A percentile compares a stretch with the other conserved stretches of the same genome.
phyloP scores from a whole-genome alignment of 2,797 vertebrate genomes.

The Arrhamphus sclerolepis region DNA sequence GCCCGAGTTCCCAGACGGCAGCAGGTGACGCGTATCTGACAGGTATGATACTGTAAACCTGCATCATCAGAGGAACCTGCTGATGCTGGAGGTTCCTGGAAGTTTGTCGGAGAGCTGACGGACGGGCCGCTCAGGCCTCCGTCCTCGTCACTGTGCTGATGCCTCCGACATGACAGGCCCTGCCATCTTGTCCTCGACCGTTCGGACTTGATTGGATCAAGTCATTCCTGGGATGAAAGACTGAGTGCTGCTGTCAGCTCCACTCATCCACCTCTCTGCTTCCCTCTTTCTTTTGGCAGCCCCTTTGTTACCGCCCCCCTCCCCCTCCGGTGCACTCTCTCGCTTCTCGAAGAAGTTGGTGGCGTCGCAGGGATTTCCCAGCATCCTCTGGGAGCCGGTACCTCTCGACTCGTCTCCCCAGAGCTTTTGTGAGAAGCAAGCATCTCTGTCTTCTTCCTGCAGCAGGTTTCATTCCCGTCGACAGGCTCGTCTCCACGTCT shows the following conservation, averaged over 20 bases:
- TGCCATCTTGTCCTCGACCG: conserved; percentile 66
- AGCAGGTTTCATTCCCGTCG: conserved; percentile 58
- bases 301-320: conserved; percentile 42
- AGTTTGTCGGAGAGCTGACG: conserved; percentile 24
- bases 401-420: conserved; percentile 27
- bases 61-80: conserved; percentile 33
- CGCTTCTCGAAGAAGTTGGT: conserved; percentile 32
- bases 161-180: conserved; percentile 74
- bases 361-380: conserved; percentile 53
- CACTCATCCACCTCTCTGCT: conserved; percentile 46
- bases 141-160: conserved; percentile 62
- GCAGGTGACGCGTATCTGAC: background rate
- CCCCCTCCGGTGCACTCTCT: conserved; percentile 38
- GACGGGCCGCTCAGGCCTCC: conserved; percentile 2
- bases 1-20: background rate
- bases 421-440: conserved; percentile 13
- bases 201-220: conserved; percentile 68
- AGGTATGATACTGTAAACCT: conserved; percentile 1
- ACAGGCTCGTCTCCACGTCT: conserved; percentile 61
- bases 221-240: conserved; percentile 67
- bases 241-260: conserved; percentile 70
- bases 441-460: conserved; percentile 26
- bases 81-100: conserved; percentile 36
- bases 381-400: conserved; percentile 52
- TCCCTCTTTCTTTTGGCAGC: conserved; percentile 34